A percentile compares a stretch with the other conserved stretches of the same genome.
phyloP scores from a whole-genome alignment of 2,113 vertebrate genomes.

The Spea bombifrons region DNA sequence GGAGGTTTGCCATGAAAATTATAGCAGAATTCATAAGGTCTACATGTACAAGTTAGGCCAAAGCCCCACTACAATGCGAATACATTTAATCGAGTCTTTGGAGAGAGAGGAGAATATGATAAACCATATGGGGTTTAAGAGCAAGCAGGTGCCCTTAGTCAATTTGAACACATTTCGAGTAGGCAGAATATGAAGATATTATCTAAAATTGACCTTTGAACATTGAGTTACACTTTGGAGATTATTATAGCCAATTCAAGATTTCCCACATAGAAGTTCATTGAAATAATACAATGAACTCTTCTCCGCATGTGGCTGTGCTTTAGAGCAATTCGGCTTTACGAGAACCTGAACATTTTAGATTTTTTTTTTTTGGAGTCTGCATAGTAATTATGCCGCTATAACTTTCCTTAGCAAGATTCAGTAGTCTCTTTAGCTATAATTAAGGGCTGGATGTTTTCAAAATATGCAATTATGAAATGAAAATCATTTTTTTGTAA shows the following conservation, averaged over 20 bases:
- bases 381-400: slow-evolving; percentile 30
- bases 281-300: slow-evolving; percentile 48
- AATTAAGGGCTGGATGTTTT: slow-evolving; percentile 38
- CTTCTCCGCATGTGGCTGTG: slow-evolving; percentile 36
- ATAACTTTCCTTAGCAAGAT: slow-evolving; percentile 31
- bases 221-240: slow-evolving; percentile 36
- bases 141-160: slow-evolving; percentile 43
- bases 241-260: slow-evolving; percentile 47
- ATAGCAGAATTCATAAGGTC: slow-evolving; percentile 18
- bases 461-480: slow-evolving; percentile 42
- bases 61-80: slow-evolving; percentile 17
- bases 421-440: slow-evolving; percentile 19
- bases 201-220: slow-evolving; percentile 47
- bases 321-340: slow-evolving; percentile 46
- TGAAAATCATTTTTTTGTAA: slow-evolving; percentile 33
- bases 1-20: slow-evolving; percentile 39
- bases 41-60: slow-evolving; percentile 14
- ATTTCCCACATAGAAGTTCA: slow-evolving; percentile 44
- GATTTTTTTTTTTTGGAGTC: slow-evolving; percentile 10
- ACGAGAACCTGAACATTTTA: slow-evolving; percentile 35
- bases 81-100: slow-evolving; percentile 37
- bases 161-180: slow-evolving; percentile 36
- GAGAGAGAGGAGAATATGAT: slow-evolving; percentile 32
- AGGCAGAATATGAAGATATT: slow-evolving; percentile 47
- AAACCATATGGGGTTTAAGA: slow-evolving; percentile 33